Conservation (phyloP, 1,140 invertebrate species). For the Helicoverpa zea region DNA sequence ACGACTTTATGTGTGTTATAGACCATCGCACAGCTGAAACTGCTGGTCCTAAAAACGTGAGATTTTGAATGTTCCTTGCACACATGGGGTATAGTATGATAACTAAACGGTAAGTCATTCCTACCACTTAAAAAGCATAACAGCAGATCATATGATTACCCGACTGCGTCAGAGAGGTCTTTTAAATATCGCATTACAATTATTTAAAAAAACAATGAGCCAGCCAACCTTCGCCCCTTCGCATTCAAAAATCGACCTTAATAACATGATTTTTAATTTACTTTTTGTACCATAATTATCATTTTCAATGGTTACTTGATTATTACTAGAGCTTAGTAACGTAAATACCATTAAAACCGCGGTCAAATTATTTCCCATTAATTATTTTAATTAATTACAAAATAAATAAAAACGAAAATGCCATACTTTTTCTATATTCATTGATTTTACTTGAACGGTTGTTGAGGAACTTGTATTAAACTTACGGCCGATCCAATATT, state of each 20-base stretch:
- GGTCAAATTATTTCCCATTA: no score
- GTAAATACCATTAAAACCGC: constrained; percentile 9
- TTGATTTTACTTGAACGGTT: constrained; percentile 22
- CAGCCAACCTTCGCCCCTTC: background rate
- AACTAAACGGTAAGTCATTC: background rate
- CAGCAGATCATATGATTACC: no score
- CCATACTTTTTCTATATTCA: constrained; percentile 28
- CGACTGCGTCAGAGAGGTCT: background rate
- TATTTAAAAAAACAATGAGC: background rate
- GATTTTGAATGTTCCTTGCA: no score
- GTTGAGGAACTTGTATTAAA: constrained; percentile 16
- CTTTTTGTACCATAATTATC: constrained; percentile 45
- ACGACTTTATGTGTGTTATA: no score
- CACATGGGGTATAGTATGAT: background rate
- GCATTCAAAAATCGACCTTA: constrained; percentile 26
- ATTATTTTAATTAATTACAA: background rate
- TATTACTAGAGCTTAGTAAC: constrained; percentile 41
- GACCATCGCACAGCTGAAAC: no score
- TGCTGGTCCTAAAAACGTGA: no score
- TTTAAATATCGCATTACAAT: background rate
- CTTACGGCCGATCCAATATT: background rate
- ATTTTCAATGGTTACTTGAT: constrained; percentile 25
- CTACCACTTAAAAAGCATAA: no score
- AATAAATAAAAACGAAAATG: constrained; percentile 35
- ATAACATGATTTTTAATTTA: constrained; percentile 29